A percentile compares a stretch with the other conserved stretches of the same genome.
These are phyloP conservation scores for Cuniculus paca DNA, from an alignment of 2,797 vertebrate genomes.

Conservation along the genomic window DNA sequence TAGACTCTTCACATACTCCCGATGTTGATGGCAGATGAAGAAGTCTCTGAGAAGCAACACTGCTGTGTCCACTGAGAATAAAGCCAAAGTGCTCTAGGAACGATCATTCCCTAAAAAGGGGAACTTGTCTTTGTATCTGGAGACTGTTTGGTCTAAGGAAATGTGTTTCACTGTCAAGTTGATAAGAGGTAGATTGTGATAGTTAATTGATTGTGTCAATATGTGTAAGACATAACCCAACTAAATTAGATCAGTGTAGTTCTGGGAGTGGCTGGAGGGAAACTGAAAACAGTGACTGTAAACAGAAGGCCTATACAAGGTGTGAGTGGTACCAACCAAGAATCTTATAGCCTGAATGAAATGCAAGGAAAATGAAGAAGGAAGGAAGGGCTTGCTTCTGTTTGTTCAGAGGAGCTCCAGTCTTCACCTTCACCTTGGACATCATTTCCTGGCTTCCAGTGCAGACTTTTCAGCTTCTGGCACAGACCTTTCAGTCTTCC, in stretches of 20 bases:
- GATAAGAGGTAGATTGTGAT: background rate
- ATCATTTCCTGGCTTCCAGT: no score
- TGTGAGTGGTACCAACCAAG: background rate
- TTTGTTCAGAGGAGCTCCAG: background rate
- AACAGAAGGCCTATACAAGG: background rate
- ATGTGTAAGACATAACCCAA: background rate
- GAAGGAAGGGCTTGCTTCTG: background rate
- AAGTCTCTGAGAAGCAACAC: background rate
- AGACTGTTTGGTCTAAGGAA: background rate
- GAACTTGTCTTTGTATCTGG: background rate
- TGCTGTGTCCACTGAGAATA: background rate
- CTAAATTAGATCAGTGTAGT: background rate
- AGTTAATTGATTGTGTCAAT: background rate
- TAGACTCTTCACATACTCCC: no score
- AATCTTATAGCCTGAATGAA: background rate
- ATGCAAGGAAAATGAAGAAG: background rate
- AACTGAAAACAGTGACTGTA: background rate
- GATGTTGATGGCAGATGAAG: background rate
- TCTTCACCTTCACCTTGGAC: background rate
- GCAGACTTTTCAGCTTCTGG: no score
- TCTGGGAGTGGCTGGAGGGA: background rate
- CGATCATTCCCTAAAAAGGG: background rate
- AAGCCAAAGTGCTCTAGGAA: background rate
- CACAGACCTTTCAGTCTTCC: background rate
- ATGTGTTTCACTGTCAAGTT: background rate